Evolutionary conservation across 2,113 vertebrate genomes (phyloP), one percentile per base, ranked within the genome.

Genomic region (Gavialis gangeticus): DNA sequence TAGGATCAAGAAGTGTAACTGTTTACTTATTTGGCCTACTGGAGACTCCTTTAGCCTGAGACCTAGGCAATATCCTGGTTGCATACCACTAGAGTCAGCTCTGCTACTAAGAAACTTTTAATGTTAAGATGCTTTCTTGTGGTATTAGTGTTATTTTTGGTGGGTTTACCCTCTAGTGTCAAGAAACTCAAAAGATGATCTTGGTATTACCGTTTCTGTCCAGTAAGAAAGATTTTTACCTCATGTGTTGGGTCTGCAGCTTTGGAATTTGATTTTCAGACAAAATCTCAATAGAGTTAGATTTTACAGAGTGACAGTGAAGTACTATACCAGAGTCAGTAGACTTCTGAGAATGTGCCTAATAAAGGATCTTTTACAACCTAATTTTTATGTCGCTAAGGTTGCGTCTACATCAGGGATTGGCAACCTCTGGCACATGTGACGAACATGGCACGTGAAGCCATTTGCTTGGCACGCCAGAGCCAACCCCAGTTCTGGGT

Each of bases 91-190:
- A 46, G 46, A 46, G 46, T 46, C 46, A 46, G 46, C 46, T 46
- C 46, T 46, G 46, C 13, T 69, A 5, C 71, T 79, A 79, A 71
- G 17, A 81, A 94, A 85, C 0, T 1, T 73, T 21, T 30, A 18
- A 73, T 92, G 79, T 94, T 69, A 69, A 54, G 34, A 6, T 55
- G 85, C 62, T 88, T 76, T 75, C 79, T 79, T 55, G 46, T 46
- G 46, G 46, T 46, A 1, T 3, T 1, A 57, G 7, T 0, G 0
- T 95, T 95, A 92, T 71, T 79, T 95, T 93, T 93, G 95, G 94
- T 89, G 94, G 91, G 86, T 71, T 96, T 97, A 95, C 94, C 96
- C 91, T 96, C 95, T 95, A 95, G 93, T 94, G 94, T 96, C 88
- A 91, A 87, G 57, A 96, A 93, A 92, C 66, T 85, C 88, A 82